These are phyloP conservation scores for Syrista parreyssii DNA, from an alignment of 2,888 invertebrate genomes.

Conservation along the genomic window DNA sequence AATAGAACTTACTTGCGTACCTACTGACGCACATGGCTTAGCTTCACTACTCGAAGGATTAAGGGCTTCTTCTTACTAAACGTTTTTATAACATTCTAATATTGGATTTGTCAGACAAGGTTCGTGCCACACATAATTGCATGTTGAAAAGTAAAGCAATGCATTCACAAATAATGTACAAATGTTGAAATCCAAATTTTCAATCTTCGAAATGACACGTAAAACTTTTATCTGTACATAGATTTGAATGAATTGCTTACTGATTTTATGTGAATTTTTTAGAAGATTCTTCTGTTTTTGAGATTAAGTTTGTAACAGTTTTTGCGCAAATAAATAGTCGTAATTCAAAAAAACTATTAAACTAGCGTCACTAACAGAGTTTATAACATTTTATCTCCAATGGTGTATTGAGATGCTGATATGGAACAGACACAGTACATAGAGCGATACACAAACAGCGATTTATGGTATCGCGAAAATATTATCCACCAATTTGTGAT, in stretches of 20 bases:
- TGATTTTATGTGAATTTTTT: no score
- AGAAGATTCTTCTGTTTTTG: background rate
- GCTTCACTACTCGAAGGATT: background rate
- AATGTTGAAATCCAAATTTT: background rate
- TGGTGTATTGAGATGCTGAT: slow-evolving; percentile 42
- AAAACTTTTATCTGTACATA: background rate
- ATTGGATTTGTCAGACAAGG: background rate
- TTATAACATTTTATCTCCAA: background rate
- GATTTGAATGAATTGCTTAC: background rate
- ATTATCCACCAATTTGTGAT: slow-evolving; percentile 48
- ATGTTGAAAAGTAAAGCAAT: background rate
- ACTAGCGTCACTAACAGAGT: background rate
- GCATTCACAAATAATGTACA: background rate
- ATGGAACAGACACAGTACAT: no score
- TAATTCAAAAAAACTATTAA: background rate
- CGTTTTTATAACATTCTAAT: background rate
- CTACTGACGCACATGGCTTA: background rate
- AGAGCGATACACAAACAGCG: slow-evolving; percentile 27
- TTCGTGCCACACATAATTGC: background rate
- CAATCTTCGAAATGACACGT: background rate
- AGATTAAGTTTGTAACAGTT: background rate
- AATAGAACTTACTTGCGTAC: background rate
- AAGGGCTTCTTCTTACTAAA: background rate
- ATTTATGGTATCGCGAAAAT: slow-evolving; percentile 48
- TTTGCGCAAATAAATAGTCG: background rate